phyloP scores from a whole-genome alignment of 2,113 vertebrate genomes.

The Proterorhinus semilunaris region DNA sequence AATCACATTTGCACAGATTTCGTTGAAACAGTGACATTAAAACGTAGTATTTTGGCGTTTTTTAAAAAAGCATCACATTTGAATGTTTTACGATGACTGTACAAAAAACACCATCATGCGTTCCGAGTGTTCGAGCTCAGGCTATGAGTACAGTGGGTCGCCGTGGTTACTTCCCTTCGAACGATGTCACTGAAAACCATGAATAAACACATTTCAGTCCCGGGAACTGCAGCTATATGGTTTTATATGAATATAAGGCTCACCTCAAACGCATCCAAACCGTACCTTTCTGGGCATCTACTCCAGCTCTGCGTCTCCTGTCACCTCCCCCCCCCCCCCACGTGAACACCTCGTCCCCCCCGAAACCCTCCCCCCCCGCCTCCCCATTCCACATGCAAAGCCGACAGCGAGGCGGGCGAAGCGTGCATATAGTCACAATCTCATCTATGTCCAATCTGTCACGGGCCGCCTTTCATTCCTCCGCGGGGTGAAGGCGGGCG shows the following conservation, averaged over 20 bases:
- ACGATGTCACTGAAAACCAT: no score
- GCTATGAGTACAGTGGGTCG: no score
- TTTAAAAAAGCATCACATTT: no score
- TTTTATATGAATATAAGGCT: not conserved
- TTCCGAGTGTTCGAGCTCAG: no score
- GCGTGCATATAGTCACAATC: slow-evolving; percentile 82
- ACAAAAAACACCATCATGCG: no score
- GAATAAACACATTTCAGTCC: no score
- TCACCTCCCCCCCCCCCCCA: slow-evolving; percentile 18
- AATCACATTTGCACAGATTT: no score
- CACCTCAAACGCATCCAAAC: not conserved
- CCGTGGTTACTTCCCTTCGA: no score
- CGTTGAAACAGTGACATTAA: no score
- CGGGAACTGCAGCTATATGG: not conserved
- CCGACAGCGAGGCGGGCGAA: slow-evolving; percentile 65
- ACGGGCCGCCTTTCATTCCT: slow-evolving; percentile 83
- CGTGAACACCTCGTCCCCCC: not conserved
- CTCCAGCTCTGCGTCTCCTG: slow-evolving; percentile 13
- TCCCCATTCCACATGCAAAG: slow-evolving; percentile 81
- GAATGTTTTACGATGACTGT: no score
- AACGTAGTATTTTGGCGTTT: no score
- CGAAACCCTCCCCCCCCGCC: slow-evolving; percentile 30
- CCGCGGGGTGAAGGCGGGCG: slow-evolving; percentile 65
- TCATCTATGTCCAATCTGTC: slow-evolving; percentile 85
- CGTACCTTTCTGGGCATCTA: not conserved